Evolutionary conservation across 2,113 vertebrate genomes (phyloP).

Genomic region (Alces alces): DNA sequence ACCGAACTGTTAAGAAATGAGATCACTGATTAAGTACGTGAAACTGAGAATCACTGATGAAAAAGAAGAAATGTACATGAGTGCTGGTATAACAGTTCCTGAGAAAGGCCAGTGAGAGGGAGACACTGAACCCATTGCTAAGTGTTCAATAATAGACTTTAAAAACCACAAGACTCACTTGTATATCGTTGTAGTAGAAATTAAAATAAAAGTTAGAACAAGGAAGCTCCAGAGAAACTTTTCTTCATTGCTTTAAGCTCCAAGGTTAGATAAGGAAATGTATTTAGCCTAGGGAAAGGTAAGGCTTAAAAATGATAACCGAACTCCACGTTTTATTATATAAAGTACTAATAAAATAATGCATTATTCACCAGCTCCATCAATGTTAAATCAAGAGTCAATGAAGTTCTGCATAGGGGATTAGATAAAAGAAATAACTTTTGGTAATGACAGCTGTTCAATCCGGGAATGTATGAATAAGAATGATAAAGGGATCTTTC

Average conservation of each 20-base stretch:
- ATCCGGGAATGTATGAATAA: background rate
- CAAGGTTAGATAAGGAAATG: background rate
- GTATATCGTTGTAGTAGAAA: background rate
- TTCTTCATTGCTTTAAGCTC: background rate
- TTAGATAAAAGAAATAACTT: background rate
- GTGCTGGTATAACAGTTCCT: background rate
- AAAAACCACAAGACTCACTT: background rate
- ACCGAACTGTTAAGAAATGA: background rate
- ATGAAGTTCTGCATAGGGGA: background rate
- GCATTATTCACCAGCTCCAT: background rate
- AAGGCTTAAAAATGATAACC: background rate
- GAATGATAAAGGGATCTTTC: background rate
- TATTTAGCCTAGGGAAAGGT: background rate
- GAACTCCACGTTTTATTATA: background rate
- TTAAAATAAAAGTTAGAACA: background rate
- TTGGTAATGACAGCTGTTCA: background rate
- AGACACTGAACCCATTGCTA: background rate
- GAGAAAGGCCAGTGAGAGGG: background rate
- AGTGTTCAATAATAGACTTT: background rate
- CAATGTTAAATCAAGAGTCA: background rate
- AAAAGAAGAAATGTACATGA: background rate
- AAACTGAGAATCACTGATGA: background rate
- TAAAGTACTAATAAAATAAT: background rate
- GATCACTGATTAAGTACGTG: accelerated
- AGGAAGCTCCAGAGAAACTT: background rate